A percentile compares a stretch with the other conserved stretches of the same genome.
phyloP scores from a whole-genome alignment of 2,797 vertebrate species.

The Pipistrellus pipistrellus region DNA sequence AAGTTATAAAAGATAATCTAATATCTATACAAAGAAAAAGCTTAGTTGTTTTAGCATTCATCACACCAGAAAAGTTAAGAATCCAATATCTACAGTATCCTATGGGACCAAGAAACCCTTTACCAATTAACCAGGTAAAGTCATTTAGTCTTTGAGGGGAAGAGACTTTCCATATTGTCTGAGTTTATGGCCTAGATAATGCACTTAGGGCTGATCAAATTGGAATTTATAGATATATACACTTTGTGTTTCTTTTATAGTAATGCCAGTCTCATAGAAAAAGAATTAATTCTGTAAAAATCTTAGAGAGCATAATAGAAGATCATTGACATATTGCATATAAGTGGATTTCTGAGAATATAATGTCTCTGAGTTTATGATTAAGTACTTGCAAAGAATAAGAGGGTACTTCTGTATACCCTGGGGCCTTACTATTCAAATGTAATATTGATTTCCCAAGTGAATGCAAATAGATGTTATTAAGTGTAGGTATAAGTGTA shows the following conservation, averaged over 20 bases:
- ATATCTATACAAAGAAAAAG: background rate
- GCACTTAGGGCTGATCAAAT: constrained; percentile 24
- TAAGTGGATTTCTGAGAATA: constrained; percentile 19
- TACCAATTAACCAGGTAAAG: background rate
- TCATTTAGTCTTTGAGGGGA: background rate
- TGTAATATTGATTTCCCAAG: constrained; percentile 9
- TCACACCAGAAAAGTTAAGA: background rate
- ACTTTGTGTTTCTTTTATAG: constrained; percentile 44
- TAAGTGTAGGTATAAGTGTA: background rate
- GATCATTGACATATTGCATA: background rate
- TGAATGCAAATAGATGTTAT: constrained; percentile 3
- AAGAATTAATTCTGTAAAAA: constrained; percentile 45
- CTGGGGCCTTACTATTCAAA: background rate
- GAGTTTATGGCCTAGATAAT: background rate
- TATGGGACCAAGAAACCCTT: constrained; percentile 34
- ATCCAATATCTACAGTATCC: constrained; percentile 26
- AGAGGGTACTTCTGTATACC: background rate
- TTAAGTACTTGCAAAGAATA: constrained; percentile 18
- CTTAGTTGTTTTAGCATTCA: background rate
- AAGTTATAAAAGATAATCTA: background rate
- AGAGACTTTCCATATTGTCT: background rate
- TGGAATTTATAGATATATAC: constrained; percentile 44
- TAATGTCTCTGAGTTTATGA: constrained; percentile 51
- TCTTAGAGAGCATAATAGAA: constrained; percentile 23
- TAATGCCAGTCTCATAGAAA: constrained; percentile 35